Percentiles rank a stretch among this genome's conserved stretches.
Evolutionary conservation across 2,113 vertebrate genomes (phyloP).

Genomic region (Arizona elegans): DNA sequence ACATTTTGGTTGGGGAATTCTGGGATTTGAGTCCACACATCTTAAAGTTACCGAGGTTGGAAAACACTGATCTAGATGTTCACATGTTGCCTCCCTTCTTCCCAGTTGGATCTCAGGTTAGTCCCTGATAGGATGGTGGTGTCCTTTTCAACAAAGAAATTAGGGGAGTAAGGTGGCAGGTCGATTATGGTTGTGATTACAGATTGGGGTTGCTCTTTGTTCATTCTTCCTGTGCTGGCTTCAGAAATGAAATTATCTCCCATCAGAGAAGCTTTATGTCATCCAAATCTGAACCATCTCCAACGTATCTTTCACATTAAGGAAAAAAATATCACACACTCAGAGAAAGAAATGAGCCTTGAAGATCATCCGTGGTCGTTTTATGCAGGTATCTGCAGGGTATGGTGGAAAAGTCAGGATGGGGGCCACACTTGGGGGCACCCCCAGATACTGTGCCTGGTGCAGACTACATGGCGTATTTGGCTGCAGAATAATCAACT

Average conservation of each 20-base stretch:
- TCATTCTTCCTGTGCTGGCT: background rate
- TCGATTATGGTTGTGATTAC: background rate
- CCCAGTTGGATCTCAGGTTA: background rate
- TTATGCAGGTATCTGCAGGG: background rate
- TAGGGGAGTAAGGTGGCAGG: background rate
- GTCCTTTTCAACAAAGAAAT: background rate
- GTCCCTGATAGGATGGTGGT: background rate
- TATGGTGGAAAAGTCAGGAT: background rate
- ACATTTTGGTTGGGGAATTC: background rate
- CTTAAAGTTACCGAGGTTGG: background rate
- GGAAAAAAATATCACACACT: too few relatives aligned
- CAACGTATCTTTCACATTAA: background rate
- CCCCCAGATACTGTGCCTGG: background rate
- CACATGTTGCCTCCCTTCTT: background rate
- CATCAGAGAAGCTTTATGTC: background rate
- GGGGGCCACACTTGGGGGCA: background rate
- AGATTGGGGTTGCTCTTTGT: background rate
- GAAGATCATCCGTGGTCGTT: background rate
- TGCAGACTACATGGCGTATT: background rate
- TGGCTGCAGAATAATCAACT: background rate
- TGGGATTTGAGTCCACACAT: background rate
- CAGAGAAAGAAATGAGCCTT: rapidly evolving
- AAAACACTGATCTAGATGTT: background rate
- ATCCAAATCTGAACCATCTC: background rate
- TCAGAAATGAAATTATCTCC: background rate